Evolutionary conservation across 1,140 invertebrate species (phyloP).

Genomic region (Pseudomyrmex cubaensis): DNA sequence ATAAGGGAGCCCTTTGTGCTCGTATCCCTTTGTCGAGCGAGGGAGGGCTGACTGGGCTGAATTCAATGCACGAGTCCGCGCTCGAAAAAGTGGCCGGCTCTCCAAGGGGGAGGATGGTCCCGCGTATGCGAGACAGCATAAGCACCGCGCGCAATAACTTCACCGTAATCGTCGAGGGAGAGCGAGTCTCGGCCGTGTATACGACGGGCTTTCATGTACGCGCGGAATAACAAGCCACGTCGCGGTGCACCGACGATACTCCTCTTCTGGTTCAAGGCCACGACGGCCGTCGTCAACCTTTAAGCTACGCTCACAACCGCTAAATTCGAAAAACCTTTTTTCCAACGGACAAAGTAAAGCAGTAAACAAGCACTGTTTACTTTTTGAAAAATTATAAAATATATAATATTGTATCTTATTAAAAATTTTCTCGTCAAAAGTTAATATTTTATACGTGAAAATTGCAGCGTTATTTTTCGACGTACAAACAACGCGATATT

Average conservation of each 20-base stretch:
- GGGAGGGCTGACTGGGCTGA: constrained; percentile 32
- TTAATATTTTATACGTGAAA: too few relatives aligned
- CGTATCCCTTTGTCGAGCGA: constrained; percentile 33
- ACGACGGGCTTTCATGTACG: constrained; percentile 51
- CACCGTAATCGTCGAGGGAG: constrained; percentile 40
- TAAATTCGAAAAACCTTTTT: background rate
- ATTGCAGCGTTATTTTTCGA: too few relatives aligned
- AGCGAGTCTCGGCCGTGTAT: constrained; percentile 31
- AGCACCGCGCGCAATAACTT: constrained; percentile 55
- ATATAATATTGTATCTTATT: too few relatives aligned
- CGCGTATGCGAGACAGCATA: constrained; percentile 36
- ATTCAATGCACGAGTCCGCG: constrained; percentile 35
- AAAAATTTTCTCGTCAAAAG: too few relatives aligned
- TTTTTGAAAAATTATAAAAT: too few relatives aligned
- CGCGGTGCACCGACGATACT: constrained; percentile 37
- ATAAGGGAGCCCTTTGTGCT: constrained; percentile 58
- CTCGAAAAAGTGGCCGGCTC: constrained; percentile 38
- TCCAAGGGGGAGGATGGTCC: constrained; percentile 24
- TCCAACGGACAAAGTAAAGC: background rate
- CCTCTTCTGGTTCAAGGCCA: constrained; percentile 68
- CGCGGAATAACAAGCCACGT: constrained; percentile 64
- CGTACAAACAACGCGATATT: too few relatives aligned
- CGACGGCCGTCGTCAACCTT: constrained; percentile 23
- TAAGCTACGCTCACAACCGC: background rate
- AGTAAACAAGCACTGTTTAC: too few relatives aligned